These are phyloP conservation scores for Drosophila nr. perissopoda DNA, from an alignment of 2,888 invertebrate genomes.

Conservation along the genomic window DNA sequence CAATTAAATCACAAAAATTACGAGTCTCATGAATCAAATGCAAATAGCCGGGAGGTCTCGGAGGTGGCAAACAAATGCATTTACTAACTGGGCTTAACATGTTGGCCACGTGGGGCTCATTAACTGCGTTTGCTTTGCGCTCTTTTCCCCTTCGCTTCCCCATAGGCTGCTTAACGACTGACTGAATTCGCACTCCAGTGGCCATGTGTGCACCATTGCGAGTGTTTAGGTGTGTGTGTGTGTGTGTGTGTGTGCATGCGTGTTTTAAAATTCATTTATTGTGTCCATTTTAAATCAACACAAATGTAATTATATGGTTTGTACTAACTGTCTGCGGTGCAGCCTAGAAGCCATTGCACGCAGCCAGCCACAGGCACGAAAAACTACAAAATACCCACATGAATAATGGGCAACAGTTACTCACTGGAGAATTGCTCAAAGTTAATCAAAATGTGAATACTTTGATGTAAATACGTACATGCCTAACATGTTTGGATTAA, in stretches of 20 bases:
- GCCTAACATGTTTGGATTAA: background rate
- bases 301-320: constrained; percentile 7
- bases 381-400: background rate
- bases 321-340: background rate
- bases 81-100: constrained; percentile 66
- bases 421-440: background rate
- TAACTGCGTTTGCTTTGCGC: constrained; percentile 49
- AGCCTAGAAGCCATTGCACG: background rate
- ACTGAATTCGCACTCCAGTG: constrained; percentile 59
- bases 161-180: constrained; percentile 49
- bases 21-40: constrained; percentile 55
- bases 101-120: constrained; percentile 75
- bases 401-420: background rate
- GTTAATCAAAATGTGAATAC: background rate
- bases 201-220: constrained; percentile 17
- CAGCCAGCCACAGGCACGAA: background rate
- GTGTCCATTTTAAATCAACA: constrained; percentile 10
- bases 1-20: constrained; percentile 73
- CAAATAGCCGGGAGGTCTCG: constrained; percentile 36
- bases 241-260: constrained; percentile 13
- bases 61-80: constrained; percentile 36
- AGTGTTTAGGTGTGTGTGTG: constrained; percentile 9
- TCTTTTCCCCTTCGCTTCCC: background rate
- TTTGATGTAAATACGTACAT: background rate
- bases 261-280: constrained; percentile 1